phyloP scores from a whole-genome alignment of 2,113 vertebrate genomes.

The Cercopithecus mona region DNA sequence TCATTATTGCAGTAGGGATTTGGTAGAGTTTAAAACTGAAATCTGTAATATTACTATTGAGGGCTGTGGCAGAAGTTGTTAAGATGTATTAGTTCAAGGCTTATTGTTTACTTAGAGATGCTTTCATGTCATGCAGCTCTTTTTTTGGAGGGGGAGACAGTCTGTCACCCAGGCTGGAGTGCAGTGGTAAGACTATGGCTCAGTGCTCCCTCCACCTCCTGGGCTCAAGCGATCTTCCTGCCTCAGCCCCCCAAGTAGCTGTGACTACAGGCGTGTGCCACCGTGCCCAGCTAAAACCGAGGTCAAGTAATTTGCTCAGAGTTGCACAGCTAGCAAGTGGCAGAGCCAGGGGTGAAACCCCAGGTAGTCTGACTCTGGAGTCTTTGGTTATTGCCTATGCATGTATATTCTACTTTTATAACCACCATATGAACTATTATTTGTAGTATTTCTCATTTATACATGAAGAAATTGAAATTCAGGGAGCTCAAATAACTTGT shows the following conservation, averaged over 20 bases:
- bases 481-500: background rate
- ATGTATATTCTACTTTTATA: background rate
- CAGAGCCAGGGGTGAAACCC: background rate
- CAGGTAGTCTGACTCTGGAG: background rate
- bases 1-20: background rate
- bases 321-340: background rate
- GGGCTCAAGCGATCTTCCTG: too few relatives aligned
- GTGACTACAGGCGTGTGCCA: too few relatives aligned
- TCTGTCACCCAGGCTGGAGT: too few relatives aligned
- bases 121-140: background rate
- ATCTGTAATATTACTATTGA: background rate
- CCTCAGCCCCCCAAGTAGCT: too few relatives aligned
- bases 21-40: conserved; percentile 17
- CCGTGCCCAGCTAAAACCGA: background rate
- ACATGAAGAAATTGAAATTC: background rate
- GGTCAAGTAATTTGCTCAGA: background rate
- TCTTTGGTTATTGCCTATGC: background rate
- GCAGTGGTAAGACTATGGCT: too few relatives aligned
- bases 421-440: background rate
- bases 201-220: too few relatives aligned
- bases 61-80: background rate
- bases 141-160: too few relatives aligned
- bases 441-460: background rate
- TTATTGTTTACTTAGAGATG: background rate
- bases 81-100: background rate